A percentile compares a stretch with the other conserved stretches of the same genome.
Evolutionary conservation across 2,113 vertebrate genomes (phyloP).

Genomic region (Chaetura pelagica): DNA sequence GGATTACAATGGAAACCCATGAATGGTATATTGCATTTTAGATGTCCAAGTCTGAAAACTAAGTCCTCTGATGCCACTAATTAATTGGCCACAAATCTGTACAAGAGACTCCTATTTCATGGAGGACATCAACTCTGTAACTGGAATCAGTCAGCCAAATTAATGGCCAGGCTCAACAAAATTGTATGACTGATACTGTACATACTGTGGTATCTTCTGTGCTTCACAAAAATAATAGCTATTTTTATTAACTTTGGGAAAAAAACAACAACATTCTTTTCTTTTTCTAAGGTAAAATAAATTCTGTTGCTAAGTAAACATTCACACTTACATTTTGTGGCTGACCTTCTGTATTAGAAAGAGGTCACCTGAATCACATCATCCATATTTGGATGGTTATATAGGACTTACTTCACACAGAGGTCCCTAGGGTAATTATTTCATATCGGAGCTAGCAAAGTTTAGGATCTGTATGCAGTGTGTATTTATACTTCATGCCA

Average conservation of each 20-base stretch:
- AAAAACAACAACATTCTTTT: neutral
- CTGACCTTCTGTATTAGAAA: slow-evolving; percentile 52
- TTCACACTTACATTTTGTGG: slow-evolving; percentile 37
- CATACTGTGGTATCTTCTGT: neutral
- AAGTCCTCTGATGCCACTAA: neutral
- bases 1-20: neutral
- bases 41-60: neutral
- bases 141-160: neutral
- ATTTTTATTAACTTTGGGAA: neutral
- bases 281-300: slow-evolving; percentile 3
- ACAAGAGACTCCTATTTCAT: neutral
- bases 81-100: neutral
- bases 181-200: rapidly evolving
- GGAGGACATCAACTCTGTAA: neutral
- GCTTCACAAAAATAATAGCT: neutral
- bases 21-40: neutral
- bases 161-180: neutral
- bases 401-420: slow-evolving; percentile 60
- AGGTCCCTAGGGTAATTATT: slow-evolving; percentile 62
- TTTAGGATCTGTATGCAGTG: slow-evolving; percentile 47
- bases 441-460: slow-evolving; percentile 7
- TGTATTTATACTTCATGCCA: slow-evolving; percentile 62
- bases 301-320: slow-evolving; percentile 31
- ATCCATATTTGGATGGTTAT: slow-evolving; percentile 55
- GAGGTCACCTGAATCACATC: slow-evolving; percentile 44